phyloP scores from a whole-genome alignment of 2,113 vertebrate genomes.

The Hippocampus barbouri region DNA sequence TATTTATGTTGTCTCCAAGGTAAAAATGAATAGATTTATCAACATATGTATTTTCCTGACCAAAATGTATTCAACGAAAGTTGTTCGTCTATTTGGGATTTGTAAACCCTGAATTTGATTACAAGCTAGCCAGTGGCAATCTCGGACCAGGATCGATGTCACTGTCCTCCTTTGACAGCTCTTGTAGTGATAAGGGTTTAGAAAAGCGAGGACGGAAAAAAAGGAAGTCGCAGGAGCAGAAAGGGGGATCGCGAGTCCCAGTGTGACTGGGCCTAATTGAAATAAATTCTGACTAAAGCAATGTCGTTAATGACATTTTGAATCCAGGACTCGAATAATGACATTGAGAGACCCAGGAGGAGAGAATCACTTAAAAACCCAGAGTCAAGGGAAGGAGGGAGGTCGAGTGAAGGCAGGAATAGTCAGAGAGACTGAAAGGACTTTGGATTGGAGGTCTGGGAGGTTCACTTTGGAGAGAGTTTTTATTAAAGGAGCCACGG shows the following conservation, averaged over 20 bases:
- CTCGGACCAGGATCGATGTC: constrained; percentile 23
- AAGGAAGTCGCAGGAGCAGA: constrained; percentile 5
- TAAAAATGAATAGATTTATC: too few relatives aligned
- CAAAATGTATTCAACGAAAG: too few relatives aligned
- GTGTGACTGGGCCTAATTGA: constrained; percentile 59
- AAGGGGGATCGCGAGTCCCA: constrained; percentile 42
- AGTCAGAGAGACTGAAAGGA: constrained; percentile 2
- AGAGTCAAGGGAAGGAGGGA: constrained; percentile 1
- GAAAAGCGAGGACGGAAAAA: constrained; percentile 3
- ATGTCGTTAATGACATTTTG: constrained; percentile 66
- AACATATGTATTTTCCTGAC: too few relatives aligned
- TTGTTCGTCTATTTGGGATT: too few relatives aligned
- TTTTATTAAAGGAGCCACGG: constrained; percentile 39
- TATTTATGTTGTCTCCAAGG: too few relatives aligned
- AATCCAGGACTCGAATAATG: constrained; percentile 66
- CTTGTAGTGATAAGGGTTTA: constrained; percentile 1
- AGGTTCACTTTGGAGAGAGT: constrained; percentile 28
- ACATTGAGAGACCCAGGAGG: constrained; percentile 48
- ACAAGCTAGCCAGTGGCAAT: too few relatives aligned
- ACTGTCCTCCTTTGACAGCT: constrained; percentile 17
- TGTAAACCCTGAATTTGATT: too few relatives aligned
- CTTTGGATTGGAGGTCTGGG: constrained; percentile 17
- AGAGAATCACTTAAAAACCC: constrained; percentile 46
- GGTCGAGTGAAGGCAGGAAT: constrained; percentile 16
- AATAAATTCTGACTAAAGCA: constrained; percentile 68